These are phyloP conservation scores for Folsomia candida DNA, from an alignment of 2,888 invertebrate genomes.

Conservation along the genomic window DNA sequence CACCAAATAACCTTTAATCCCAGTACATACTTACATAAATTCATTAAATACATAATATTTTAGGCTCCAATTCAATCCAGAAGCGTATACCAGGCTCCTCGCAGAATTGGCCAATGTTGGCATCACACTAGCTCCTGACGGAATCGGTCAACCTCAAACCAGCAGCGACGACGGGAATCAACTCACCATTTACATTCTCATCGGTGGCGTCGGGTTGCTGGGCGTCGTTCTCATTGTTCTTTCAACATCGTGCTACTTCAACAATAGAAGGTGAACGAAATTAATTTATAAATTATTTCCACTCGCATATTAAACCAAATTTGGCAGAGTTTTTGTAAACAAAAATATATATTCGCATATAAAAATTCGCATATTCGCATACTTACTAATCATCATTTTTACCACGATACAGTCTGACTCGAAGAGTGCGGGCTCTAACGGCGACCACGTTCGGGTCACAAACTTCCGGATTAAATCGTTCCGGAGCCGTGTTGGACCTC, in stretches of 20 bases:
- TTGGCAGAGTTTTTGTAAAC: not conserved
- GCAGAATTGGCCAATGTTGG: not conserved
- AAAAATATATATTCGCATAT: too few species aligned
- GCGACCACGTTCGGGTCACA: constrained; percentile 65
- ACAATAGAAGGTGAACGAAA: constrained; percentile 31
- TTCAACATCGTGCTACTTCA: constrained; percentile 35
- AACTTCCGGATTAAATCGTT: constrained; percentile 63
- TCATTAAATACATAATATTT: constrained; percentile 1
- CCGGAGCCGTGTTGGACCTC: constrained; percentile 56
- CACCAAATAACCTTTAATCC: not conserved
- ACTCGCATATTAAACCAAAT: too few species aligned
- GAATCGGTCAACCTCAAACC: constrained; percentile 54
- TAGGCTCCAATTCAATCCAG: constrained; percentile 15
- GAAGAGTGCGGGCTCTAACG: constrained; percentile 64
- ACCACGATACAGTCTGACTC: constrained; percentile 39
- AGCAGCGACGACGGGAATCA: not conserved
- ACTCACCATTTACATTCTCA: constrained; percentile 26
- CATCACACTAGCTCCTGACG: not conserved
- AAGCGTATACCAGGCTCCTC: not conserved
- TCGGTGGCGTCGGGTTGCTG: constrained; percentile 33
- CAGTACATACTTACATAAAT: not conserved
- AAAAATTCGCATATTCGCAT: too few species aligned
- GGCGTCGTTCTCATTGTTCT: constrained; percentile 23
- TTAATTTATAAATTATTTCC: not conserved
- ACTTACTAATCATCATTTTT: not conserved